These are phyloP conservation scores for Digitonthophagus gazella DNA, from an alignment of 2,888 invertebrate species.

Conservation along the genomic window DNA sequence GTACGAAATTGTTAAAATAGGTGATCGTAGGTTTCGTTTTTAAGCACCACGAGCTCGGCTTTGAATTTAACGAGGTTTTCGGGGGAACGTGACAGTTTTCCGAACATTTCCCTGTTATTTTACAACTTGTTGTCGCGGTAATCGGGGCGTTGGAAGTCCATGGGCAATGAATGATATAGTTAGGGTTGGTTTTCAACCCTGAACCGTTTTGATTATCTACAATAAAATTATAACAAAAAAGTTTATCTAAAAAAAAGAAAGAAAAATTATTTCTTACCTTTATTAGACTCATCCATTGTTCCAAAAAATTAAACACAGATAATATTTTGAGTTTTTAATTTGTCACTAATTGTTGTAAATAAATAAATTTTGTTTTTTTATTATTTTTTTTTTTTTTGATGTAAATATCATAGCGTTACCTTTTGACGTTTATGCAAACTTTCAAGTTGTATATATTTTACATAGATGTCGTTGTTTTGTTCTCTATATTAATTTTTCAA, in stretches of 20 bases:
- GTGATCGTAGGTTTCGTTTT: constrained; percentile 4
- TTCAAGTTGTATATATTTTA: no score
- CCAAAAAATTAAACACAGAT: no score
- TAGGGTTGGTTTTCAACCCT: not conserved
- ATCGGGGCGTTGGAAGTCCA: constrained; percentile 33
- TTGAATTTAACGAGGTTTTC: not conserved
- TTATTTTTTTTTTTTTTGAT: not conserved
- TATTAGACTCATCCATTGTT: not conserved
- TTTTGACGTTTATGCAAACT: not conserved
- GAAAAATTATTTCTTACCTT: no score
- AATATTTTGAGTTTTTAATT: not conserved
- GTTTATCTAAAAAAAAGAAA: not conserved
- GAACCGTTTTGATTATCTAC: not conserved
- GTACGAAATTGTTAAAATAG: constrained; percentile 46
- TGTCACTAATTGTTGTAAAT: not conserved
- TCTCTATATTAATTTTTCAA: no score
- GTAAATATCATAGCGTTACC: not conserved
- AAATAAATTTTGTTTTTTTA: not conserved
- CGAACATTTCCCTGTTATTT: not conserved
- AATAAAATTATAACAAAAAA: not conserved
- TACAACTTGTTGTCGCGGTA: constrained; percentile 20
- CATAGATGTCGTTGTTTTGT: no score
- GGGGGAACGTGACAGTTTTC: constrained; percentile 8
- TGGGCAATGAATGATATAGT: constrained; percentile 30
- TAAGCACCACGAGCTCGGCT: not conserved